Percentiles rank a stretch among this genome's conserved stretches.
Evolutionary conservation across 2,888 invertebrate genomes (phyloP).

Genomic region (Campoplex capitator): DNA sequence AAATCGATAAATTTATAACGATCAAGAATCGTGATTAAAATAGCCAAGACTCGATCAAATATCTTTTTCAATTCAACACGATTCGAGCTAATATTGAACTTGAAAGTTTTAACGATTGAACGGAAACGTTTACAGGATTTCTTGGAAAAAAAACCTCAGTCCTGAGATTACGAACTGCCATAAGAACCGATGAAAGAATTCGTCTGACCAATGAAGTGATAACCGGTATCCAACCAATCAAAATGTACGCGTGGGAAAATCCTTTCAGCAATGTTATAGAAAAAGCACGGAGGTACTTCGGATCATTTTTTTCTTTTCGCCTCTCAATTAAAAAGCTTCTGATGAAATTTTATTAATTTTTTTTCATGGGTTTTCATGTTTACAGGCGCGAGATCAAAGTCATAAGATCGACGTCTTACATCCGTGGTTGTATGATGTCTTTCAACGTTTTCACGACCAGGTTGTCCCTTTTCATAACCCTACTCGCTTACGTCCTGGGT

Average conservation of each 20-base stretch:
- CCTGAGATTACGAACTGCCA: conserved; percentile 91
- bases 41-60: too few relatives aligned
- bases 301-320: conserved; percentile 9
- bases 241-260: conserved; percentile 96
- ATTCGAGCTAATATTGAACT: not conserved
- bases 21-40: too few relatives aligned
- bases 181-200: conserved; percentile 95
- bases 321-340: not conserved
- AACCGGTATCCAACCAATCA: conserved; percentile 94
- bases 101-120: not conserved
- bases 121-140: conserved; percentile 85
- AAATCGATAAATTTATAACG: too few relatives aligned
- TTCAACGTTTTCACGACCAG: conserved; percentile 96
- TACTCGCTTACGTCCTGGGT: conserved; percentile 87
- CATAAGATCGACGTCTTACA: conserved; percentile 91
- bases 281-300: conserved; percentile 89
- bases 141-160: conserved; percentile 92
- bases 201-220: conserved; percentile 96
- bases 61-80: not conserved
- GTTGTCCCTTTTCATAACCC: conserved; percentile 93
- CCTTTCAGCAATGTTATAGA: conserved; percentile 92
- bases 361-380: conserved; percentile 67
- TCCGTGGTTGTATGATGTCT: conserved; percentile 91
- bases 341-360: not conserved
- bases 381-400: conserved; percentile 89